phyloP scores from a whole-genome alignment of 2,113 vertebrate species.

The Ia io region DNA sequence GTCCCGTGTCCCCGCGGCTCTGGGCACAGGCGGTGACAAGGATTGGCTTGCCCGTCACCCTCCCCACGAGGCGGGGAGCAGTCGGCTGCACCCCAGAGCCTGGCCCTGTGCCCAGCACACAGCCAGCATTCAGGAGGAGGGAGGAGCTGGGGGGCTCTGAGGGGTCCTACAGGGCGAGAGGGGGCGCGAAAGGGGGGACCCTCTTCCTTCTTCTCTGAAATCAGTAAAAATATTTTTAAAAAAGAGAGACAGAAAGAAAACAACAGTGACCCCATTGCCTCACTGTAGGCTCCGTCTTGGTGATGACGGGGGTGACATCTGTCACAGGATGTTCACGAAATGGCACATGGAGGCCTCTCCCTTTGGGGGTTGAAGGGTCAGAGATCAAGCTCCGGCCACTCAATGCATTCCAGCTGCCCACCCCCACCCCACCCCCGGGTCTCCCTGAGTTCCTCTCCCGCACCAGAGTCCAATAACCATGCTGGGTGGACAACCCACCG shows the following conservation, averaged over 20 bases:
- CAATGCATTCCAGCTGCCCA: rapidly evolving
- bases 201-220: too few relatives aligned
- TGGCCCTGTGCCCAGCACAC: not conserved
- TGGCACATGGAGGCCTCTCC: not conserved
- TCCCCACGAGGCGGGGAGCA: rapidly evolving
- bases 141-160: not conserved
- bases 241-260: too few relatives aligned
- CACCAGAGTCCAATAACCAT: not conserved
- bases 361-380: not conserved
- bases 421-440: not conserved
- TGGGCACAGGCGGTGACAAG: rapidly evolving
- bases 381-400: not conserved
- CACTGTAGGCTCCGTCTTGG: not conserved
- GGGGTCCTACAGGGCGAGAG: not conserved
- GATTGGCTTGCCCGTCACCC: not conserved
- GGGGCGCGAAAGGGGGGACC: too few relatives aligned
- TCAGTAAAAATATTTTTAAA: too few relatives aligned
- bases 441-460: not conserved
- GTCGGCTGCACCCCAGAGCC: not conserved
- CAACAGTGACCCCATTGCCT: too few relatives aligned
- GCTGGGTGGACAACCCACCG: not conserved
- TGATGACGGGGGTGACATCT: too few relatives aligned
- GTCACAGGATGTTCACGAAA: not conserved
- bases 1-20: not conserved
- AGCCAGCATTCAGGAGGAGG: not conserved